Base-by-base conservation (phyloP, 2,888 invertebrate species). In the Agriopis marginaria region DNA sequence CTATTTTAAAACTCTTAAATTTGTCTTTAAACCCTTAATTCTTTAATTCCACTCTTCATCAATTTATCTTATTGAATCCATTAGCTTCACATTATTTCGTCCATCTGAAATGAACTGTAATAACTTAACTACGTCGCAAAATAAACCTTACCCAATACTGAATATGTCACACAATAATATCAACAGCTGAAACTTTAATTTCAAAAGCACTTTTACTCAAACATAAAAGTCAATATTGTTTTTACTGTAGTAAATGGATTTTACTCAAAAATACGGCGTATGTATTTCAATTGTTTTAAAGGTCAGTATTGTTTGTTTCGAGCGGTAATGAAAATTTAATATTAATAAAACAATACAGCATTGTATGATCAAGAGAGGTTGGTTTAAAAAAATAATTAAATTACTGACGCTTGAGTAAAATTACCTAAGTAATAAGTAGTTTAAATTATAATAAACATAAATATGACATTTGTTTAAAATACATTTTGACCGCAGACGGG, bases 51-150 rank as follows among this genome's bases (percentile, higher is more conserved):
- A 42, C 44, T 62, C 12, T 44, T 23, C 17, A 51, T 53, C 62
- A 62, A 44, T 53, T 39, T 62, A 32, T 53, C 11, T 32, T 62
- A 51, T 51, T 62, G 53, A 53, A 53, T 12, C 23, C 62, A 62
- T 61, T 61, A 61, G 14, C 49, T 50, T 32, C 32, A 32, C 47
- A 32, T 49, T 44, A 62, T 62, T 51, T 61, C 17, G 17, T 40
- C 44, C 7, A 14, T 7, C 14, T 40, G 60, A 49, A 49, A 50
- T 50, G 50, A 14, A 50, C 9, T 14, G 61, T 53, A 51, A 42
- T 17, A 53, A 23, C 7, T n/a, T n/a, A 3, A 14, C 6, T 14
- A 32, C 40, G 17, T 23, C 44, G 44, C 17, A 62, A 62, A 23
- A 23, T 53, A 12, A 62, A 44, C 51, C 42, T 51, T 62, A 51